phyloP scores from a whole-genome alignment of 2,888 invertebrate genomes.

The Allophyes oxyacanthae region DNA sequence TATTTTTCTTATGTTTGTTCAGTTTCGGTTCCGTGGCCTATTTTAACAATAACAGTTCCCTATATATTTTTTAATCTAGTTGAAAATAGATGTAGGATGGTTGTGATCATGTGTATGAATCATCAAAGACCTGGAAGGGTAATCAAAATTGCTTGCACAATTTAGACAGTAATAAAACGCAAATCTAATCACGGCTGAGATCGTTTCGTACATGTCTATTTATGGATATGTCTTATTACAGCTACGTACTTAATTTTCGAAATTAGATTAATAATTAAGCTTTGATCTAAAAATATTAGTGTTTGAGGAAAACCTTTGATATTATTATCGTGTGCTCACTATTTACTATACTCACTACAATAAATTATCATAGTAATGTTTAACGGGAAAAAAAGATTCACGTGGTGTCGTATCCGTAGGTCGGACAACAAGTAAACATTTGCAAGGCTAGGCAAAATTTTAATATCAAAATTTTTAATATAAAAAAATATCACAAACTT shows the following conservation, averaged over 20 bases:
- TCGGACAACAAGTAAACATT: too few species aligned
- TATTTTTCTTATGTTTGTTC: conserved; percentile 37
- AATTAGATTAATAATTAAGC: conserved; percentile 32
- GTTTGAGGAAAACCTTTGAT: conserved; percentile 26
- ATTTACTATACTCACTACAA: background rate
- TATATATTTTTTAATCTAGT: conserved; percentile 10
- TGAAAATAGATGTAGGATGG: background rate
- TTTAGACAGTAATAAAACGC: conserved; percentile 18
- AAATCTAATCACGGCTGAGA: conserved; percentile 14
- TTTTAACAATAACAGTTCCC: conserved; percentile 24
- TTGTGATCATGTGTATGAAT: conserved; percentile 9
- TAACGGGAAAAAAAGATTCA: background rate
- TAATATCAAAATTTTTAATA: too few species aligned
- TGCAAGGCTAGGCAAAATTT: too few species aligned
- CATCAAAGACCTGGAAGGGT: conserved; percentile 3
- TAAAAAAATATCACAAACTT: too few species aligned
- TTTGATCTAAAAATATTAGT: conserved; percentile 35
- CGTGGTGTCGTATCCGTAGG: too few species aligned
- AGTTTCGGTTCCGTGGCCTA: conserved; percentile 33
- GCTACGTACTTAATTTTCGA: conserved; percentile 25
- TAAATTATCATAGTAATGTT: background rate
- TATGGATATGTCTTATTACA: conserved; percentile 33
- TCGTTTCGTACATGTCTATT: conserved; percentile 18
- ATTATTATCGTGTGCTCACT: conserved; percentile 1
- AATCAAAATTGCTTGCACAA: conserved; percentile 25